Percentiles rank a stretch among this genome's conserved stretches.
Evolutionary conservation across 2,888 invertebrate species (phyloP).

Genomic region (Scelioninae gen. 2): DNA sequence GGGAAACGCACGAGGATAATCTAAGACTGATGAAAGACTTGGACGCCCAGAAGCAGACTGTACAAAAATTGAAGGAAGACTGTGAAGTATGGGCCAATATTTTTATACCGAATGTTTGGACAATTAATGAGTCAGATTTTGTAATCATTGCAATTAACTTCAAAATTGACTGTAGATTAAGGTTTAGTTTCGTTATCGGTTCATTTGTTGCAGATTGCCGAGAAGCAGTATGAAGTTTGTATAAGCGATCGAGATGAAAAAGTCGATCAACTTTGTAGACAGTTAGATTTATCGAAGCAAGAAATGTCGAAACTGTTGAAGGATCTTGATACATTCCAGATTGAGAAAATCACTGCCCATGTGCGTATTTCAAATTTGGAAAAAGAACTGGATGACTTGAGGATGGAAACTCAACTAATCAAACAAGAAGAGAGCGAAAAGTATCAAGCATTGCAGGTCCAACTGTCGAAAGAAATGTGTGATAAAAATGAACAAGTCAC

Average conservation of each 20-base stretch:
- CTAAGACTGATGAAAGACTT: constrained; percentile 64
- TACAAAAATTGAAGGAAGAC: constrained; percentile 65
- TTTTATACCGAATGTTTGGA: too few relatives aligned
- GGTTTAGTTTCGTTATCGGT: too few relatives aligned
- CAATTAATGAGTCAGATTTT: too few relatives aligned
- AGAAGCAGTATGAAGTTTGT: constrained; percentile 61
- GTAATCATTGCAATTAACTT: too few relatives aligned
- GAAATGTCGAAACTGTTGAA: constrained; percentile 65
- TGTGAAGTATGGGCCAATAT: constrained; percentile 68
- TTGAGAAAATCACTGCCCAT: constrained; percentile 65
- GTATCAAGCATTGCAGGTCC: constrained; percentile 61
- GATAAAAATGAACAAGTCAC: constrained; percentile 65
- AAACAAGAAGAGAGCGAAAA: constrained; percentile 63
- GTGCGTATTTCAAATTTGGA: constrained; percentile 66
- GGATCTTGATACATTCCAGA: constrained; percentile 66
- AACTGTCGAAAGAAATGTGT: constrained; percentile 65
- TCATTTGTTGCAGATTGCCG: constrained; percentile 62
- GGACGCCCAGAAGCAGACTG: constrained; percentile 63
- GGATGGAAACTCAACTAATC: constrained; percentile 62
- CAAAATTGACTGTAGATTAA: too few relatives aligned
- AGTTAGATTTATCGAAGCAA: constrained; percentile 63
- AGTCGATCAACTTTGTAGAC: constrained; percentile 59
- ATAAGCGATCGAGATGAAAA: constrained; percentile 61
- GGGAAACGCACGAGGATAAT: constrained; percentile 63
- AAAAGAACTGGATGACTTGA: constrained; percentile 63